These are phyloP conservation scores for Amphiprion percula DNA, from an alignment of 2,113 vertebrate species.

Conservation along the genomic window DNA sequence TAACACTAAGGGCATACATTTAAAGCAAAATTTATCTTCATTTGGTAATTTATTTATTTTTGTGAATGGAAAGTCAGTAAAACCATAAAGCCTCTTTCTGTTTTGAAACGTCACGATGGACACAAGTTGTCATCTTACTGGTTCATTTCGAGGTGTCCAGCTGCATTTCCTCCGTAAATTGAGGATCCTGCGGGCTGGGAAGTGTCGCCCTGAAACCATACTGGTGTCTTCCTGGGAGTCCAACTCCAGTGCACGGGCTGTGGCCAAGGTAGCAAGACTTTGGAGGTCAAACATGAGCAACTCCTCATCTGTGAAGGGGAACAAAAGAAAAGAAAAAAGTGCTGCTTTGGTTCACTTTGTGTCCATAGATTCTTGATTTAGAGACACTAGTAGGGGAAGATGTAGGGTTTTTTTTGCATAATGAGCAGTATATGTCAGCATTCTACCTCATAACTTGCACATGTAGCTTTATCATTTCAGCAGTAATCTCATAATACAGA, in stretches of 20 bases:
- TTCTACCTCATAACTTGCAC: not conserved
- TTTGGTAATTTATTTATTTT: not conserved
- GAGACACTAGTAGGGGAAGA: not conserved
- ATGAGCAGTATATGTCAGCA: not conserved
- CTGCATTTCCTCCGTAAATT: slow-evolving; percentile 92
- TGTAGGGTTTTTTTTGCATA: too few relatives aligned
- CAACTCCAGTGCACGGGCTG: slow-evolving; percentile 90
- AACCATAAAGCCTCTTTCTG: not conserved
- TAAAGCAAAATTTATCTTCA: not conserved
- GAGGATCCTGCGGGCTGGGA: slow-evolving; percentile 84
- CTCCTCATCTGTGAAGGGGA: slow-evolving; percentile 86
- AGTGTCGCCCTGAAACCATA: slow-evolving; percentile 53
- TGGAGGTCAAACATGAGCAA: slow-evolving; percentile 91
- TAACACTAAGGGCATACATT: slow-evolving; percentile 4
- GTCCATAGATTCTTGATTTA: not conserved
- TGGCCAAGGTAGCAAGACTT: slow-evolving; percentile 92
- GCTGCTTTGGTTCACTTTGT: not conserved
- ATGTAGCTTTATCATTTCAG: not conserved
- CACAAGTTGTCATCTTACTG: slow-evolving; percentile 82
- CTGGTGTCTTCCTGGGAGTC: slow-evolving; percentile 66
- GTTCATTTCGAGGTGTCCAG: slow-evolving; percentile 94
- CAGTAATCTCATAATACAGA: not conserved
- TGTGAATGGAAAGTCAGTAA: not conserved
- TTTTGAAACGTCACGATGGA: not conserved
- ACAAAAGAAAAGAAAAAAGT: not conserved